Evolutionary conservation across 2,797 vertebrate species (phyloP), one percentile per base, ranked within the genome.

Genomic region (Danio kyathit): DNA sequence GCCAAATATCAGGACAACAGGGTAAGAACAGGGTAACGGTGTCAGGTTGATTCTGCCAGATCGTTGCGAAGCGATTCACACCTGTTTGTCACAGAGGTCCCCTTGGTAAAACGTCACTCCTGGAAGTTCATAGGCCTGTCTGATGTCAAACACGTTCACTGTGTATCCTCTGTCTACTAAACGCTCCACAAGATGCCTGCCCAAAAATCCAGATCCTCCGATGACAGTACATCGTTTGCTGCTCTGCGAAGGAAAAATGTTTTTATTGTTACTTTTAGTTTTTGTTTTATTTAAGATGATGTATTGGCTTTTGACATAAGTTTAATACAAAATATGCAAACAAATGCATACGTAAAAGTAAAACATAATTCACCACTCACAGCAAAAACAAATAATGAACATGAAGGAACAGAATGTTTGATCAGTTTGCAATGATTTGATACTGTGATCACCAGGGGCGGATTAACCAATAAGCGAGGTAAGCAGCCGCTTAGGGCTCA

Each of bases 131-230:
- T 95, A 96, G 11, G 93, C 92, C 90, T 97, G 94, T 0, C 87
- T 94, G 76, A 98, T 94, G 87, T 99, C 98, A 13, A 99, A 99
- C 40, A 99, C 96, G 0, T 94, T 95, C 10, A 99, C 96, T 0
- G 73, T 5, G 46, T 98, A 99, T 41, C 97, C 97, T 79, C 87
- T 93, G 1, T 93, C 93, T 90, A 99, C 63, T 70, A 99, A 90
- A 86, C 92, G 94, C 89, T 99, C 96, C 88, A 98, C 98, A 89
- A 99, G 74, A 91, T 99, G 95, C 88, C 94, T 95, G 4, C 98
- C 98, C 61, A 99, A 90, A 90, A 99, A 99, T 0, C 98, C 98
- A 0, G 96, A 97, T 9, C 98, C 98, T 0, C 98, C 98, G 0
- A 99, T 96, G 41, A 99, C 97, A 0, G 95, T 90, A 67, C 97